These are phyloP conservation scores for Drosophila tanythrix DNA, from an alignment of 2,888 invertebrate genomes.

Conservation along the genomic window DNA sequence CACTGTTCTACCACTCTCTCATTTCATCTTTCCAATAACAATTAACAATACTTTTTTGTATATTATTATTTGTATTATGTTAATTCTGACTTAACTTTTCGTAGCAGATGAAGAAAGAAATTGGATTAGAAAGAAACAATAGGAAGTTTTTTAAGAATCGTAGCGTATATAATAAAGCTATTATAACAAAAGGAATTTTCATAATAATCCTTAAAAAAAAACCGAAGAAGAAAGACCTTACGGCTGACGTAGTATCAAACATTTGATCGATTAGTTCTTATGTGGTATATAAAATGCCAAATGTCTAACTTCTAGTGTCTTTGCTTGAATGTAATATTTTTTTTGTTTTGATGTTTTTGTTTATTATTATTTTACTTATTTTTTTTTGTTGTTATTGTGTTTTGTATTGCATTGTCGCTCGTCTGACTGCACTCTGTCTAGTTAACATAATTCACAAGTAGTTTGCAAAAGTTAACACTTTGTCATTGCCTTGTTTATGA, in stretches of 20 bases:
- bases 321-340: background rate
- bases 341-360: background rate
- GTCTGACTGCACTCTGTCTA: slow-evolving; percentile 2
- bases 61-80: too few species aligned
- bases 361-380: too few species aligned
- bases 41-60: too few species aligned
- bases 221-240: background rate
- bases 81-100: too few species aligned
- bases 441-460: slow-evolving; percentile 2
- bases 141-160: background rate
- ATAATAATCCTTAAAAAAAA: background rate
- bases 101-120: too few species aligned
- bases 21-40: too few species aligned
- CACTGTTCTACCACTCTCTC: background rate
- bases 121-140: too few species aligned
- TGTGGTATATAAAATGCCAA: background rate
- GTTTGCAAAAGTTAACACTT: background rate
- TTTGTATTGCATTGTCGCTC: background rate
- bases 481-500: slow-evolving; percentile 6
- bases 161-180: background rate
- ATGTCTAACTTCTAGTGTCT: background rate
- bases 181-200: background rate
- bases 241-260: background rate
- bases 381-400: background rate
- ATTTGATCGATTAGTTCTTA: background rate